Base-by-base conservation (phyloP, 2,797 vertebrate genomes). In the Pelobates cultripes region DNA sequence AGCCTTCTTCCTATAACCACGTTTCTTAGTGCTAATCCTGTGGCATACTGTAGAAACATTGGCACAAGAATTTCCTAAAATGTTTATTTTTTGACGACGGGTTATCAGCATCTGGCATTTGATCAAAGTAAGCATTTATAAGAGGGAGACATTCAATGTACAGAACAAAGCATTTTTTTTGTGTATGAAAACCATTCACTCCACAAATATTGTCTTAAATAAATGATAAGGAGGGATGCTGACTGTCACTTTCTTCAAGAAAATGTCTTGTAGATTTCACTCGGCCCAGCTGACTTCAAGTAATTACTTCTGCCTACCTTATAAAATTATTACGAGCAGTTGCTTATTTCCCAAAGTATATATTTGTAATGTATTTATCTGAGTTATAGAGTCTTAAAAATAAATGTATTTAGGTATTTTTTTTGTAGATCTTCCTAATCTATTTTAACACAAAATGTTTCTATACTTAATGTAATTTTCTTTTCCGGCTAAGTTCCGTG, bases 191-290 rank as follows among this genome's bases (percentile, higher is more conserved):
- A 64, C 2, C n/a, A 70, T n/a, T n/a, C 45, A 13, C 9, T 4
- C n/a, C 44, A 71, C 70, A 17, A 40, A 71, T 51, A 47, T 73
- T 57, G 55, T 12, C 40, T 14, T 73, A 45, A 73, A 73, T 73
- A 73, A 73, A 73, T 55, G 28, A 73, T 73, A 55, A 43, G 51
- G 10, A 5, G 51, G 28, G 14, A 55, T 42, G 71, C 71, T 73
- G 71, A 73, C 47, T 42, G 71, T 55, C 51, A 66, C 63, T 41
- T 66, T 66, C 7, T 66, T 28, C 63, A 66, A 66, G 5, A 66
- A 2, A 66, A 40, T 7, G 13, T 57, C 55, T 15, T 57, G 10
- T 2, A 57, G 0, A 57, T 15, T 57, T 12, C 55, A 12, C 14
- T 57, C 14, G 55, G 63, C 3, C 17, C 63, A 28, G 63, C 63